Percentiles rank a stretch among this genome's conserved stretches.
Evolutionary conservation across 2,797 vertebrate species (phyloP).

Genomic region (Siniperca scherzeri): DNA sequence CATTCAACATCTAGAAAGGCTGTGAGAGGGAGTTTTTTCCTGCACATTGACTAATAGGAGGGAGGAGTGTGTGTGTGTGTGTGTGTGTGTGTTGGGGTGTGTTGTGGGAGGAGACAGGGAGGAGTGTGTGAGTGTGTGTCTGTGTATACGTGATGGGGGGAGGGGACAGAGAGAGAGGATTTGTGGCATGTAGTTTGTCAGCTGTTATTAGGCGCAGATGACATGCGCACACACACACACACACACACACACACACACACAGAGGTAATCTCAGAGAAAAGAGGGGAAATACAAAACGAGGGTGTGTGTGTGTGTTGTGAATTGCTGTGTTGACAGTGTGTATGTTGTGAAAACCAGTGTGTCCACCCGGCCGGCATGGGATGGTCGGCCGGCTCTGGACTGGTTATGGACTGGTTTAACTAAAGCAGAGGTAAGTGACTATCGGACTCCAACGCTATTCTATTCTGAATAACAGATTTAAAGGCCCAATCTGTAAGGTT

Average conservation of each 20-base stretch:
- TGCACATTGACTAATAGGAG: slow-evolving; percentile 65
- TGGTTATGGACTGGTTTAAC: slow-evolving; percentile 71
- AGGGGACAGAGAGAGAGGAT: slow-evolving; percentile 73
- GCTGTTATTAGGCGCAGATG: slow-evolving; percentile 80
- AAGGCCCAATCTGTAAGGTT: neutral
- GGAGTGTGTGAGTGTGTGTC: slow-evolving; percentile 48
- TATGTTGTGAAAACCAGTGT: slow-evolving; percentile 52
- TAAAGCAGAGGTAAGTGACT: slow-evolving; percentile 63
- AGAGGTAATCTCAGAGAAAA: slow-evolving; percentile 62
- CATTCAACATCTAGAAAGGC: slow-evolving; percentile 43
- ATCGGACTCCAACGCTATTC: neutral
- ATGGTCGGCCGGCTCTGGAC: slow-evolving; percentile 52
- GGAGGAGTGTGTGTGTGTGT: slow-evolving; percentile 43
- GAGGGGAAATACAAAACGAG: slow-evolving; percentile 51
- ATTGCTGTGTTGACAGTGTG: slow-evolving; percentile 28
- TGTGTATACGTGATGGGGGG: slow-evolving; percentile 57
- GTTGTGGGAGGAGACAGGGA: slow-evolving; percentile 63
- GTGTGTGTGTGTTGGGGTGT: slow-evolving; percentile 30
- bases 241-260: slow-evolving; percentile 21
- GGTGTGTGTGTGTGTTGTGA: slow-evolving; percentile 24
- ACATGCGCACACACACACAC: slow-evolving; percentile 58
- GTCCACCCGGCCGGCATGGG: slow-evolving; percentile 50
- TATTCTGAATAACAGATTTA: slow-evolving; percentile 1
- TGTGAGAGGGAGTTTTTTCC: slow-evolving; percentile 23
- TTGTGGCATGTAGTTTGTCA: slow-evolving; percentile 82